These are phyloP conservation scores for Subanguina moxae DNA, from an alignment of 1,140 invertebrate genomes.

Conservation along the genomic window DNA sequence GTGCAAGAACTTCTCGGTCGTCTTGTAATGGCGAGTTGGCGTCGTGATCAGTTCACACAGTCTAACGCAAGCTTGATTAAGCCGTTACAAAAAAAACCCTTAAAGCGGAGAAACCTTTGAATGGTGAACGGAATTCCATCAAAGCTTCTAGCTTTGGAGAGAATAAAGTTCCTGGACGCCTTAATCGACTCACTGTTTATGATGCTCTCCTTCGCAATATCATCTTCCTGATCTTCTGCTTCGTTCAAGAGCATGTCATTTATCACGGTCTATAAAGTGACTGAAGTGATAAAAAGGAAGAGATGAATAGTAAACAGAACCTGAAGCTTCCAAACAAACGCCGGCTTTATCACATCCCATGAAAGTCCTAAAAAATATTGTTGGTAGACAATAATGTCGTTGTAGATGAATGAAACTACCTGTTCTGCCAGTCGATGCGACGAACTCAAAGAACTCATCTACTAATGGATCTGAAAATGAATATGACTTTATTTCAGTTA, in stretches of 20 bases:
- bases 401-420: background rate
- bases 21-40: constrained; percentile 44
- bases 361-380: constrained; percentile 10
- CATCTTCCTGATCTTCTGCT: constrained; percentile 22
- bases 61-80: constrained; percentile 15
- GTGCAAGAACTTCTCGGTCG: constrained; percentile 47
- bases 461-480: constrained; percentile 23
- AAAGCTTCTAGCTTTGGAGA: constrained; percentile 39
- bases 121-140: constrained; percentile 50
- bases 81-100: background rate
- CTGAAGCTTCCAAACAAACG: constrained; percentile 51
- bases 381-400: background rate
- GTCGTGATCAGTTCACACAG: constrained; percentile 43
- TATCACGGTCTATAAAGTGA: constrained; percentile 40
- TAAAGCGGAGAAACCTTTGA: constrained; percentile 34
- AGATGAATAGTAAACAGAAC: constrained; percentile 17
- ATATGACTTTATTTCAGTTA: background rate
- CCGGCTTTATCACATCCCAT: constrained; percentile 39
- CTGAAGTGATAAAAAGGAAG: background rate
- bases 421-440: constrained; percentile 19
- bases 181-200: constrained; percentile 22
- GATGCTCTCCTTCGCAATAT: constrained; percentile 7
- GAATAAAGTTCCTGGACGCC: constrained; percentile 40
- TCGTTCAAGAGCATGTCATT: constrained; percentile 45
- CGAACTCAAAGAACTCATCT: constrained; percentile 35